Evolutionary conservation across 2,113 vertebrate species (phyloP).

Genomic region (Gracilinanus agilis): DNA sequence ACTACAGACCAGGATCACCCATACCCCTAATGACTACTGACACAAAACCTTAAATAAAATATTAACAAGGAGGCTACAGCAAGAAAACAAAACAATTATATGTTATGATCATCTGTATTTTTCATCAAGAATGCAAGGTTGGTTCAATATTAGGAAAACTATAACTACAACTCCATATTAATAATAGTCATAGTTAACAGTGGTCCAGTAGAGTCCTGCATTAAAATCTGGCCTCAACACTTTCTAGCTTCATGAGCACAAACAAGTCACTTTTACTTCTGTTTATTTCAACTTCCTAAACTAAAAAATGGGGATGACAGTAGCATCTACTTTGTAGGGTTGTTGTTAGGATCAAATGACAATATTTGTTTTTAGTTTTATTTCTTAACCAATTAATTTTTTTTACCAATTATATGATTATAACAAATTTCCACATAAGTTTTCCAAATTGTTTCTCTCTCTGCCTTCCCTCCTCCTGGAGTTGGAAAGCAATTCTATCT

Average conservation of each 20-base stretch:
- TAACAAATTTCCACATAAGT: no score
- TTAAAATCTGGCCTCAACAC: no score
- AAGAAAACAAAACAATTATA: background rate
- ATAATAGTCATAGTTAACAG: no score
- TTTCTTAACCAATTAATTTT: no score
- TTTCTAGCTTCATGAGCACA: background rate
- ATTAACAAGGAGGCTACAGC: background rate
- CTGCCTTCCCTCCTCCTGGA: no score
- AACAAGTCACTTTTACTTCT: background rate
- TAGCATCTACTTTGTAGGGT: background rate
- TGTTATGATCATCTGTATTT: background rate
- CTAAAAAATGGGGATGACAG: background rate
- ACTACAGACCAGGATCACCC: background rate
- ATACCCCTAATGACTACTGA: no score
- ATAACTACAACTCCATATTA: background rate
- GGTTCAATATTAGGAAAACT: background rate
- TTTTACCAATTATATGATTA: no score
- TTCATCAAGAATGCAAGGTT: background rate
- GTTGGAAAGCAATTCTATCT: no score
- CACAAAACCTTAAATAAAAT: background rate
- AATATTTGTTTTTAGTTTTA: no score
- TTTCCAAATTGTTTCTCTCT: no score
- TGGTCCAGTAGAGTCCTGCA: no score
- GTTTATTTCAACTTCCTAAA: background rate
- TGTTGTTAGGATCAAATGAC: background rate